phyloP scores from a whole-genome alignment of 2,797 vertebrate species.

The Enteromius thamalakanensis region DNA sequence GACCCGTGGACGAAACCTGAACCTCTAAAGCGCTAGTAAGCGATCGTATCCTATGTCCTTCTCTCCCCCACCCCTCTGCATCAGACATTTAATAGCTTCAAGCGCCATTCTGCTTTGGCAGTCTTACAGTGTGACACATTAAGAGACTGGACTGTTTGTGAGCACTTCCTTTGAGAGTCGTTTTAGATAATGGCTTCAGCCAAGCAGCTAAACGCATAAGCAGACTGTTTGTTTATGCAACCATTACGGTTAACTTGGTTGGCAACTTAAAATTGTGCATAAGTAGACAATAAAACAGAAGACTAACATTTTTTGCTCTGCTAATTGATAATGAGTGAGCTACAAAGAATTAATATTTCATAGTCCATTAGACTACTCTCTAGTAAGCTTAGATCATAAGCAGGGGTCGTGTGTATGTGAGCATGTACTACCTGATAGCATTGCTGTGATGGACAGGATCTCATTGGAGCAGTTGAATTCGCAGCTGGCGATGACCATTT shows the following conservation, averaged over 20 bases:
- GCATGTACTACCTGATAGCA: slow-evolving; percentile 98
- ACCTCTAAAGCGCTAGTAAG: slow-evolving; percentile 55
- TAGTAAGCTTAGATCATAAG: background rate
- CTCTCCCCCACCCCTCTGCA: slow-evolving; percentile 69
- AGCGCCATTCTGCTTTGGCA: slow-evolving; percentile 77
- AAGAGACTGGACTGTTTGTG: slow-evolving; percentile 61
- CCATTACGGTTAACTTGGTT: background rate
- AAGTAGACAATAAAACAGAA: background rate
- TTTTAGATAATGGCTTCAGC: slow-evolving; percentile 25
- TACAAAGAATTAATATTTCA: slow-evolving; percentile 25
- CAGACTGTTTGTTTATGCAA: slow-evolving; percentile 6
- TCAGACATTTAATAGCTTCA: slow-evolving; percentile 76
- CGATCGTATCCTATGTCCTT: slow-evolving; percentile 67
- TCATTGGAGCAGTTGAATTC: slow-evolving; percentile 99
- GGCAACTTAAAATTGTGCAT: background rate
- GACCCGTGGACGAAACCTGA: background rate
- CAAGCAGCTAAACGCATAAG: background rate
- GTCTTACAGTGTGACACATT: slow-evolving; percentile 71
- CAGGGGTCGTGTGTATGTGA: slow-evolving; percentile 66
- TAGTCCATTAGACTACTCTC: background rate
- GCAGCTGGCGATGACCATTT: slow-evolving; percentile 99
- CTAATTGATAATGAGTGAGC: background rate
- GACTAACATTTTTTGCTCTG: background rate
- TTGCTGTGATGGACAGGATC: slow-evolving; percentile 99
- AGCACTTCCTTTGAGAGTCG: background rate